Evolutionary conservation across 1,140 invertebrate species (phyloP), one percentile per base, ranked within the genome.

Genomic region (Branchinecta lindahli): DNA sequence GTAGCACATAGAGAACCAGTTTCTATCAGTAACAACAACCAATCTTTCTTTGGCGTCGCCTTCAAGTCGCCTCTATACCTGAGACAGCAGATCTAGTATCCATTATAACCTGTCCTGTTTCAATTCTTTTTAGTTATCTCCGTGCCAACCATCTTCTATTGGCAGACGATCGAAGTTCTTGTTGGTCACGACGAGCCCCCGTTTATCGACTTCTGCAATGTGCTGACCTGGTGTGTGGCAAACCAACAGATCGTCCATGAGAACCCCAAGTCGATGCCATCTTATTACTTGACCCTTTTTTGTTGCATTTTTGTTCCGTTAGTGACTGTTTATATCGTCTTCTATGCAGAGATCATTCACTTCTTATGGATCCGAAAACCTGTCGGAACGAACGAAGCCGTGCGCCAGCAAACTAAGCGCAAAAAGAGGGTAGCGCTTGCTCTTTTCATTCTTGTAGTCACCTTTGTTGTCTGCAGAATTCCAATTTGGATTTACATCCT

Each of bases 291-390:
- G 8, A 45, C 44, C 21, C 66, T 68, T 12, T 66, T 44, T 67
- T 66, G n/a, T 67, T 66, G 66, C 65, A 68, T 70, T 45, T 70
- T 70, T 44, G 66, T 46, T 20, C 65, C 66, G 20, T 45, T 66
- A 67, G 46, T 66, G 15, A 18, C 67, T n/a, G 68, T 66, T 6
- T 66, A 68, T 10, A 8, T 69, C 15, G 66, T 69, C n/a, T 20
- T 72, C n/a, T 72, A 72, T 44, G 45, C 44, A 12, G 33, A 65
- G 46, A 72, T 72, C 44, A 68, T 61, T 47, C 68, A 69, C 44
- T 72, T 69, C 44, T 45, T 72, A n/a, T 72, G 68, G 68, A 46
- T 72, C 45, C 71, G 71, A 21, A 71, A 71, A 66, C 71, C 71
- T 0, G 21, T 72, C 8, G 69, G 68, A 4, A 70, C 47, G 15